phyloP scores from a whole-genome alignment of 2,797 vertebrate species.

The Clarias laeviceps region DNA sequence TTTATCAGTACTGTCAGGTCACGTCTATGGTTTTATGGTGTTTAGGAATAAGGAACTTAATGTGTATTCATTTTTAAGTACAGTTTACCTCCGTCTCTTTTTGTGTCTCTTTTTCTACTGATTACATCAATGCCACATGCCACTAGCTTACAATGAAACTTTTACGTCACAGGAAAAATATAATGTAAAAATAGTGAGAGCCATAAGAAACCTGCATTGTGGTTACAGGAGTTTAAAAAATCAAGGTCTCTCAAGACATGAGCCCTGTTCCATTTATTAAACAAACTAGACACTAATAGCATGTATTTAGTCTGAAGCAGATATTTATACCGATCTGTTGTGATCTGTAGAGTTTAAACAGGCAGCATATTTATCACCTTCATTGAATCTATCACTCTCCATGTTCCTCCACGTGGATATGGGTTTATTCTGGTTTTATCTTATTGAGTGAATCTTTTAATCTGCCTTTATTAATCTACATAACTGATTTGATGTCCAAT shows the following conservation, averaged over 20 bases:
- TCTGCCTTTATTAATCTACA: not conserved
- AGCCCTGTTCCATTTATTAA: slow-evolving; percentile 55
- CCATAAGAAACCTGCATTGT: slow-evolving; percentile 39
- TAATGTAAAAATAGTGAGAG: slow-evolving; percentile 17
- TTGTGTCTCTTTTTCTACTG: not conserved
- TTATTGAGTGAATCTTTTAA: slow-evolving; percentile 2
- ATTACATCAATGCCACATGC: not conserved
- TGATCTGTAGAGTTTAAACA: not conserved
- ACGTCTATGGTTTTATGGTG: not conserved
- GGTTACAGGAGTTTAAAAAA: slow-evolving; percentile 52
- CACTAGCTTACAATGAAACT: slow-evolving; percentile 34
- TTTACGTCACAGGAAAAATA: not conserved
- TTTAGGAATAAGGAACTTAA: not conserved
- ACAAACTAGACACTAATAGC: slow-evolving; percentile 50
- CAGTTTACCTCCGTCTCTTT: not conserved
- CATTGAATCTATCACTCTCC: not conserved
- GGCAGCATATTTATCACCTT: not conserved
- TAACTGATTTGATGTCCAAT: slow-evolving; percentile 7
- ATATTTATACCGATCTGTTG: not conserved
- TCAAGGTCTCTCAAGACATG: slow-evolving; percentile 47
- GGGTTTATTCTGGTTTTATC: slow-evolving; percentile 21
- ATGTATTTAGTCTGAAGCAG: not conserved
- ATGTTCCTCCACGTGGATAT: slow-evolving; percentile 9
- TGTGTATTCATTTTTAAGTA: not conserved
- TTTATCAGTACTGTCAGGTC: slow-evolving; percentile 26